Conservation (phyloP, 2,888 invertebrate species). For the Pachymerium ferrugineum region DNA sequence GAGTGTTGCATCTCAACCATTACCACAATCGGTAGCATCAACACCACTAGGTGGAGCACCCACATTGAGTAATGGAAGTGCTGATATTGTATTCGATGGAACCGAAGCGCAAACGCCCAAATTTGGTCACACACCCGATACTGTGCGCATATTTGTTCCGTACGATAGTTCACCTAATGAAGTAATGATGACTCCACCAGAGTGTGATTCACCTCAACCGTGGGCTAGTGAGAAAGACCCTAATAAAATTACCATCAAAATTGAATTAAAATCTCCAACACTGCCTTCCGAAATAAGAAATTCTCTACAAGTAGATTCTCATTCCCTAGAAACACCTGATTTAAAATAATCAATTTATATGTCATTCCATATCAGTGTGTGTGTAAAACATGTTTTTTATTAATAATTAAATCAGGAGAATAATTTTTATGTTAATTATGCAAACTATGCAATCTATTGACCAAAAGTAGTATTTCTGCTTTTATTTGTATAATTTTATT, state of each 20-base stretch:
- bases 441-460: background rate
- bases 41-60: background rate
- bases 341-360: background rate
- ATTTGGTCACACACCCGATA: constrained; percentile 52
- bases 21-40: constrained; percentile 27
- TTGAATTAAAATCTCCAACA: constrained; percentile 44
- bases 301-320: background rate
- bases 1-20: constrained; percentile 50
- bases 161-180: constrained; percentile 49
- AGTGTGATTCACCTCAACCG: background rate
- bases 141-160: constrained; percentile 72
- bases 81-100: constrained; percentile 23
- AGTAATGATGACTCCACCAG: constrained; percentile 5
- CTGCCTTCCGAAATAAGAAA: background rate
- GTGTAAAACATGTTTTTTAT: background rate
- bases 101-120: constrained; percentile 37
- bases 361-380: background rate
- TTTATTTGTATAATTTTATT: background rate
- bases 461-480: background rate
- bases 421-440: background rate
- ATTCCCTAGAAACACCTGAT: background rate
- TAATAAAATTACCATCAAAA: constrained; percentile 67
- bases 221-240: constrained; percentile 49
- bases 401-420: background rate
- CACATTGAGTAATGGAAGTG: background rate